Conservation (phyloP, 1,140 invertebrate species). For the Lepidurus apus region DNA sequence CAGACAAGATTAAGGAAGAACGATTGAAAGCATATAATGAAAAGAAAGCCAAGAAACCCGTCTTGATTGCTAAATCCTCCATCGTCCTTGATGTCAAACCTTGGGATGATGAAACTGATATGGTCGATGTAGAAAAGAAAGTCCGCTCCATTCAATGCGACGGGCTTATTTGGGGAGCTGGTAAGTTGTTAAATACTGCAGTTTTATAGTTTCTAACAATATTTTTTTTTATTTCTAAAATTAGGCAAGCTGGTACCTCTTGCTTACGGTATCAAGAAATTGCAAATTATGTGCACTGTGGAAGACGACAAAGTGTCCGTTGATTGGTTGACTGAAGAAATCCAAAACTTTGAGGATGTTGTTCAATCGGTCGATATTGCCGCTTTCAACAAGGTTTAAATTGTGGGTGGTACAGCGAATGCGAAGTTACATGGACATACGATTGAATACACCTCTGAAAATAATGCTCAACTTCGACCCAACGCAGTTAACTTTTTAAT, state of each 20-base stretch:
- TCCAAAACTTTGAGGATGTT: slow-evolving; percentile 81
- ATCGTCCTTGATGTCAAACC: slow-evolving; percentile 93
- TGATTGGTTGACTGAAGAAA: slow-evolving; percentile 81
- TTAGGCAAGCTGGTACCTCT: slow-evolving; percentile 85
- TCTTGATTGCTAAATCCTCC: slow-evolving; percentile 87
- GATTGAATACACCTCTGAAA: slow-evolving; percentile 15
- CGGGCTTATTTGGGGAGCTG: slow-evolving; percentile 87
- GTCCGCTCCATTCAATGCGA: slow-evolving; percentile 78
- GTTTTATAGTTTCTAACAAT: neutral
- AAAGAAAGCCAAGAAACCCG: slow-evolving; percentile 90
- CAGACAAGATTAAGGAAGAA: slow-evolving; percentile 68
- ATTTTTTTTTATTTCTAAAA: slow-evolving; percentile 42
- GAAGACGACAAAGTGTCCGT: slow-evolving; percentile 93
- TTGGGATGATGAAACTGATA: slow-evolving; percentile 96
- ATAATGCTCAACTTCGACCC: neutral
- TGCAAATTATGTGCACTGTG: slow-evolving; percentile 89
- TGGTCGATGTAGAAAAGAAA: slow-evolving; percentile 76
- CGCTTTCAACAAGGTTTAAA: slow-evolving; percentile 95
- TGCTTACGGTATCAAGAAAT: slow-evolving; percentile 92
- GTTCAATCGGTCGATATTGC: slow-evolving; percentile 92
- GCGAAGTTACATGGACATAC: slow-evolving; percentile 1
- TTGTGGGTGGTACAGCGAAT: neutral
- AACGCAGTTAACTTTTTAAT: neutral
- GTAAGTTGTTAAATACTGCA: slow-evolving; percentile 46
- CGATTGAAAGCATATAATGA: slow-evolving; percentile 83